Conservation (phyloP, 64 coral and sea anemone genomes). For the Astreopora myriophthalma region DNA sequence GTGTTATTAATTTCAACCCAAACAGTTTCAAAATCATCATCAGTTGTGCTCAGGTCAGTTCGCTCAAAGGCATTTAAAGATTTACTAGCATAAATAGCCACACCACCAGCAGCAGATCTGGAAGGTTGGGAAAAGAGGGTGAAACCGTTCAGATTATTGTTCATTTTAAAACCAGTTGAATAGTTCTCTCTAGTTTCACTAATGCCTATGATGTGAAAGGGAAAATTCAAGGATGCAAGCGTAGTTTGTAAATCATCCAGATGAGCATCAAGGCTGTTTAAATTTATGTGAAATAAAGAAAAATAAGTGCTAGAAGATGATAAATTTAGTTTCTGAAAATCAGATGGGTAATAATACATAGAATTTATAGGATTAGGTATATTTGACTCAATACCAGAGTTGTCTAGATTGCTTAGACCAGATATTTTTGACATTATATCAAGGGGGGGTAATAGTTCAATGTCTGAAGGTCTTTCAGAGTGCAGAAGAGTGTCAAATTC, state of each 20-base stretch:
- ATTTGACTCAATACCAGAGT: constrained; percentile 23
- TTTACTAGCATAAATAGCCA: constrained; percentile 31
- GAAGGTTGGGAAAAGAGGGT: neutral
- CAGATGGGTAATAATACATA: constrained; percentile 35
- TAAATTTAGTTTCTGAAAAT: constrained; percentile 15
- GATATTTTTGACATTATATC: constrained; percentile 26
- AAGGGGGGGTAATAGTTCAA: neutral
- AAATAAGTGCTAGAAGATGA: neutral
- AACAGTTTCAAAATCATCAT: constrained; percentile 53
- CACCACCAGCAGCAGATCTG: constrained; percentile 42
- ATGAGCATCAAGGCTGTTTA: constrained; percentile 13
- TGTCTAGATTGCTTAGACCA: constrained; percentile 1
- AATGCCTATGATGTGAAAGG: constrained; percentile 7
- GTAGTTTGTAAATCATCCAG: constrained; percentile 11
- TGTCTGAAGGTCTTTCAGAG: constrained; percentile 16
- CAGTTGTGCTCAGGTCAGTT: constrained; percentile 31
- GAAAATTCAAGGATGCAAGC: constrained; percentile 5
- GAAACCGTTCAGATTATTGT: constrained; percentile 9
- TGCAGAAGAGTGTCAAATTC: neutral
- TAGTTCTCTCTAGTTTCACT: constrained; percentile 38
- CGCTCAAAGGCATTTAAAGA: neutral
- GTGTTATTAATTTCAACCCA: constrained; percentile 33
- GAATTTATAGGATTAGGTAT: constrained; percentile 48
- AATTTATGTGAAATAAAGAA: neutral
- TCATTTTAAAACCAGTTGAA: constrained; percentile 34